Base-by-base conservation (phyloP, 35 echinoderm and acorn worm genomes). In the Patiria miniata region DNA sequence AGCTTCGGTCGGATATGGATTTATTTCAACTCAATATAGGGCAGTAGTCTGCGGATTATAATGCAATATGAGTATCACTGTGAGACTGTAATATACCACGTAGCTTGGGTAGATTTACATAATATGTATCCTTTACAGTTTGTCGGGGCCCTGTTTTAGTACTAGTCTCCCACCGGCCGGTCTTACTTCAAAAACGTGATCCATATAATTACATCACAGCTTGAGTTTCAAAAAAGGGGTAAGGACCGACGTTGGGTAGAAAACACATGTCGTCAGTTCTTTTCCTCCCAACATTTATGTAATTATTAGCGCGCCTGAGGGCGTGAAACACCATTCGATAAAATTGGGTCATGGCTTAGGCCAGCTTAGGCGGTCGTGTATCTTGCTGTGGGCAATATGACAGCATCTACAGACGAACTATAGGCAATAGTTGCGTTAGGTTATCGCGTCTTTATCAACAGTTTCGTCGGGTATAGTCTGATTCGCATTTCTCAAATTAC, bases 281-380 rank as follows among this genome's bases (percentile, higher is more conserved):
- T 69, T 69, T 69, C 7, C n/a, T n/a, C 14, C 28, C 30, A 73
- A 73, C 23, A 26, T 73, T 73, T 34, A 73, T 73, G 26, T 73
- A 73, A 73, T 73, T 73, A 73, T 73, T 73, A 73, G 34, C 29
- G 7, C 65, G 65, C 65, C 34, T 12, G 29, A 73, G 65, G 65
- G 65, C 2, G 26, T 14, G 65, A 26, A 73, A 73, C 65, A 32
- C 65, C 65, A 73, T 73, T 73, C 65, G 65, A 23, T 73, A 30
- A 34, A 73, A 73, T 30, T 73, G 65, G 65, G 65, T 73, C 65
- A 34, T 73, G 34, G 65, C 65, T 73, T 73, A 68, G 14, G 29
- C 65, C 26, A 30, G 29, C 65, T 73, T 73, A 2, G 19, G 14
- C 65, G 26, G 14, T 47, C 42, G 4, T 12, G 42, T 47, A 6